These are phyloP conservation scores for Suncus etruscus DNA, from an alignment of 2,113 vertebrate species.

Conservation along the genomic window DNA sequence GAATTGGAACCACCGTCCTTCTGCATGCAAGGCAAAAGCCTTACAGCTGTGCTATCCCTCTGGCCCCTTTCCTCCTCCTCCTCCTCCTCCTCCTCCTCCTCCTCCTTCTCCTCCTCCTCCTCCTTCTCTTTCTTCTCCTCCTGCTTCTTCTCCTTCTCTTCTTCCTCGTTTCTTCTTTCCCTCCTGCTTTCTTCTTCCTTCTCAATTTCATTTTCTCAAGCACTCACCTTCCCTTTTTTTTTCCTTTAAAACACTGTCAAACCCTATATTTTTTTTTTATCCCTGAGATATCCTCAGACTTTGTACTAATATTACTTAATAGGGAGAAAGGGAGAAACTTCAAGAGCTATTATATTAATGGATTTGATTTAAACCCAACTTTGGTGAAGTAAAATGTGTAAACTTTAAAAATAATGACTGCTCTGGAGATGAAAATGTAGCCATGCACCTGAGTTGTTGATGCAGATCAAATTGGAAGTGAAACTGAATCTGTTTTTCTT, in stretches of 20 bases:
- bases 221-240: slow-evolving; percentile 31
- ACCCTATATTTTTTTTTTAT: neutral
- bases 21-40: too few species aligned
- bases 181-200: too few species aligned
- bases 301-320: slow-evolving; percentile 37
- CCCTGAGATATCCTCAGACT: slow-evolving; percentile 36
- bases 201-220: too few species aligned
- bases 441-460: neutral
- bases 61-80: too few species aligned
- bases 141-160: too few species aligned
- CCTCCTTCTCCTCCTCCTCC: too few species aligned
- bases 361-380: slow-evolving; percentile 51
- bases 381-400: slow-evolving; percentile 28
- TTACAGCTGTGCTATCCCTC: too few species aligned
- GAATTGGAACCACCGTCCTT: too few species aligned
- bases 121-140: too few species aligned
- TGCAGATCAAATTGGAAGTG: slow-evolving; percentile 39
- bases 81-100: too few species aligned
- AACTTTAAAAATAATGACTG: slow-evolving; percentile 56
- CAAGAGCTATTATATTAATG: neutral
- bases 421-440: slow-evolving; percentile 21
- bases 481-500: slow-evolving; percentile 36
- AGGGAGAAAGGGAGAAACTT: neutral
- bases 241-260: neutral
- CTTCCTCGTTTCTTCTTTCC: too few species aligned